Evolutionary conservation across 2,888 invertebrate genomes (phyloP).

Genomic region (Drosophila atripex): DNA sequence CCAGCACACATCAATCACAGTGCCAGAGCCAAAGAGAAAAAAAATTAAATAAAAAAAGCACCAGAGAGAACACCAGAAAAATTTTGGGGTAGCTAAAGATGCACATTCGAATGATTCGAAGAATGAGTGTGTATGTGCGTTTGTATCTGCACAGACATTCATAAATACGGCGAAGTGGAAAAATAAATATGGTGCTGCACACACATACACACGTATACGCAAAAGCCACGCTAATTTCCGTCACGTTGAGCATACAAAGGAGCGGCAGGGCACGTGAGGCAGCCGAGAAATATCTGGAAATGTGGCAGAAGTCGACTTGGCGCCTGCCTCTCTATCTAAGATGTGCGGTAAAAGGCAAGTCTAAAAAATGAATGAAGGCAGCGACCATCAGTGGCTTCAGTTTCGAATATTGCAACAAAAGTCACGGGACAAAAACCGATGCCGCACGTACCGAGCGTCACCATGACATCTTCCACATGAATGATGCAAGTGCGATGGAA

Average conservation of each 20-base stretch:
- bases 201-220: slow-evolving; percentile 22
- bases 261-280: slow-evolving; percentile 66
- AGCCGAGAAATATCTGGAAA: slow-evolving; percentile 34
- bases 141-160: slow-evolving; percentile 59
- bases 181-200: slow-evolving; percentile 68
- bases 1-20: slow-evolving; percentile 68
- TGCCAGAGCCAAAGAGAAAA: slow-evolving; percentile 25
- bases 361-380: slow-evolving; percentile 22
- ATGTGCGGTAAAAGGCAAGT: slow-evolving; percentile 28
- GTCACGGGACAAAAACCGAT: slow-evolving; percentile 21
- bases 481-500: not conserved
- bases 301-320: slow-evolving; percentile 36
- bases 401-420: slow-evolving; percentile 17
- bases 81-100: slow-evolving; percentile 67
- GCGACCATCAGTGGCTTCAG: slow-evolving; percentile 38
- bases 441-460: slow-evolving; percentile 17
- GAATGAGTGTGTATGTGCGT: slow-evolving; percentile 26
- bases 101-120: slow-evolving; percentile 53
- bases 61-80: slow-evolving; percentile 16
- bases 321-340: slow-evolving; percentile 3
- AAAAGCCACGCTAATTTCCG: slow-evolving; percentile 72
- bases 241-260: slow-evolving; percentile 79
- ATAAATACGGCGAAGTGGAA: slow-evolving; percentile 74
- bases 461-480: slow-evolving; percentile 19
- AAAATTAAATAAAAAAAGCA: slow-evolving; percentile 48